Evolutionary conservation across 2,797 vertebrate genomes (phyloP).

Genomic region (Chaetophractus vellerosus): DNA sequence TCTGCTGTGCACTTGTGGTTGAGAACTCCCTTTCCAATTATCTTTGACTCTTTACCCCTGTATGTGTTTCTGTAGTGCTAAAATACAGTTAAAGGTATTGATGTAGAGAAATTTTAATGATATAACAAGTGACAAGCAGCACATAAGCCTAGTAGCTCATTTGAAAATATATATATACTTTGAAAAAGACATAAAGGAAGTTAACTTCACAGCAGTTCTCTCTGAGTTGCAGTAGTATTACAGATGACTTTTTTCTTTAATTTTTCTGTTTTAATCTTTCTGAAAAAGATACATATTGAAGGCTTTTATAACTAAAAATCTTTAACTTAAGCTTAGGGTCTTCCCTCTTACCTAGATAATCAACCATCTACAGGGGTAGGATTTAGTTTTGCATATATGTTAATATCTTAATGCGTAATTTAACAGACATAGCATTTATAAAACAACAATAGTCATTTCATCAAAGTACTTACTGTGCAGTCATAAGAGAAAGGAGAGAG

Average conservation of each 20-base stretch:
- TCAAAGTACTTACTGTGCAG: background rate
- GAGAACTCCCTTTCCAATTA: background rate
- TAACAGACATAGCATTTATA: background rate
- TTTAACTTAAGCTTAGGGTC: background rate
- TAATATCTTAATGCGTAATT: background rate
- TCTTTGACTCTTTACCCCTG: background rate
- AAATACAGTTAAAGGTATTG: background rate
- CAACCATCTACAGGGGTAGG: background rate
- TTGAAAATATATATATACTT: background rate
- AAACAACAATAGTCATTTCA: conserved; percentile 52
- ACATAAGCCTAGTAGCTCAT: background rate
- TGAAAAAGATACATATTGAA: background rate
- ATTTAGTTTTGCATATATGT: background rate
- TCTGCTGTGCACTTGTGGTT: no score
- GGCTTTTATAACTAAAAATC: conserved; percentile 51
- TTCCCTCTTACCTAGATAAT: background rate
- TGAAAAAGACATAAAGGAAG: background rate
- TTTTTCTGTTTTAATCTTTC: conserved; percentile 33
- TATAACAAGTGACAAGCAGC: background rate
- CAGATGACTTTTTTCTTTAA: conserved; percentile 33
- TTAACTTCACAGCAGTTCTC: background rate
- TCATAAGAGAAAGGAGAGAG: background rate
- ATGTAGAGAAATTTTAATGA: background rate
- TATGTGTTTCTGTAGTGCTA: background rate
- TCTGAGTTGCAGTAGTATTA: background rate